Base-by-base conservation (phyloP, 1,140 invertebrate genomes). In the Rhyzopertha dominica region DNA sequence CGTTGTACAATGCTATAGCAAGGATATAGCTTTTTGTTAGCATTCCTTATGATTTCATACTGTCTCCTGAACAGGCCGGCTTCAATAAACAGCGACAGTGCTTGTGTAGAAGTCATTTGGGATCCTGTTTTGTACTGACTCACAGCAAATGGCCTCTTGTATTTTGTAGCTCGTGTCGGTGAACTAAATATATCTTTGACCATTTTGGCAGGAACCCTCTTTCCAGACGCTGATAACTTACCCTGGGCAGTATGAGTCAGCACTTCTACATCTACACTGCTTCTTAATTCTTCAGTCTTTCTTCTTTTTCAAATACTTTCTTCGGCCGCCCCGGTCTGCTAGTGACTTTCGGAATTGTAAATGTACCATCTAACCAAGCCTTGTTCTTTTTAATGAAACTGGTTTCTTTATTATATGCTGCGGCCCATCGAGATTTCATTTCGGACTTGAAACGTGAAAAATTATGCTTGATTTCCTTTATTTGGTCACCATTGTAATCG, bases 81-180 rank as follows among this genome's bases (percentile, higher is more conserved):
- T 53, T 61, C 61, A 12, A 60, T 44, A 35, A 59, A 58, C 22
- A 63, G 56, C 12, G 47, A 13, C 34, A 63, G 50, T 30, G 56
- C 58, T 47, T 57, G 24, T 20, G 31, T 14, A 26, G 54, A 49
- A 31, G 46, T 49, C 19, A 51, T 53, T 44, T 43, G 51, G 43
- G 24, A 50, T 39, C 25, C 37, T 31, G 13, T 47, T 48, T 37
- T 43, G 26, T 43, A 25, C 47, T 40, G 39, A 43, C n/a, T 53
- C 26, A 5, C 39, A 12, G 26, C 19, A 37, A 37, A 5, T 5
- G 19, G 4, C 25, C n/a, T 10, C 30, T 18, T 17, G 22, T 17
- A 29, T 41, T 41, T 41, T 16, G 28, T 5, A 4, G 12, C 39
- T 30, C 25, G 14, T 12, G n/a, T 31, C 7, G 39, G 39, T 5